Base-by-base conservation (phyloP, 2,797 vertebrate species). In the Takifugu ocellatus region DNA sequence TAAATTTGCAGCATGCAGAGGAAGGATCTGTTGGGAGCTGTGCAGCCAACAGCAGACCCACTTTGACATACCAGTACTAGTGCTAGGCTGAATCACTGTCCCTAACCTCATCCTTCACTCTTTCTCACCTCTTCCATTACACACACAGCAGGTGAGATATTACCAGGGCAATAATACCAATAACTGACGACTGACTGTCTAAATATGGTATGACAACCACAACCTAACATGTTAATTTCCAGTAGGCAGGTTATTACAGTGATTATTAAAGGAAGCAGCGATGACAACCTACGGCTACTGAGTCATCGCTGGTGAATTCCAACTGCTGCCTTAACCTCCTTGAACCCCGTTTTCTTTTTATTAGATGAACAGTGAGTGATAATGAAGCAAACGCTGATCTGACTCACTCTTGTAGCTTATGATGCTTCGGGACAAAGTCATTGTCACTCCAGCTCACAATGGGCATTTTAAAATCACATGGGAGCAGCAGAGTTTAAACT, bases 21-120 rank as follows among this genome's bases (percentile, higher is more conserved):
- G 81, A 75, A 80, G 49, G 82, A 84, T 74, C 79, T 82, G 77
- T 25, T 36, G 43, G 56, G 45, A 56, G 59, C 47, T 56, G 47
- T 26, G 10, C 60, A 56, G 62, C 57, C 31, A 56, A 0, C n/a
- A 42, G 1, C 24, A 53, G 65, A 78, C 59, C 68, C 65, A 3
- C 3, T 44, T 31, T 0, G n/a, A 50, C 53, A 64, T 60, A 63
- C 63, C 56, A 66, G 24, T 31, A 55, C 56, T 49, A 68, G 5
- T 58, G 60, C 72, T 73, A 75, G 60, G 36, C 70, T 50, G 39
- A 70, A 72, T 66, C 66, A 70, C 53, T 53, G 53, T 51, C 50
- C 59, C 42, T 25, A 27, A 68, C 55, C 46, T 51, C 29, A 27
- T 26, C 10, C 42, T 43, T 12, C 12, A 43, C 36, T 39, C 14